phyloP scores from a whole-genome alignment of 1,140 invertebrate genomes.

The Heliothis subflexa region DNA sequence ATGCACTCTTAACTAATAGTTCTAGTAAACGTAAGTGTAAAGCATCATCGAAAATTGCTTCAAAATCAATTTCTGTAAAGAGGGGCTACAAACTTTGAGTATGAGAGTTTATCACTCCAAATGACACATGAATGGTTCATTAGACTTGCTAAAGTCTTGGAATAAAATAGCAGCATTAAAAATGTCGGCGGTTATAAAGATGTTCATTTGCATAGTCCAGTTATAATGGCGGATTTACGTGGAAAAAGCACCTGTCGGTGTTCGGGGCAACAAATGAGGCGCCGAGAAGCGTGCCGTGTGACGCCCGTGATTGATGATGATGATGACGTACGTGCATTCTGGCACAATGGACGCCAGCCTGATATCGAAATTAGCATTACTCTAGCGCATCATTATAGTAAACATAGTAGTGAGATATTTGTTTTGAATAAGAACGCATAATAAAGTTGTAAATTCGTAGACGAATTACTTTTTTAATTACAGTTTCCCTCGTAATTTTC shows the following conservation, averaged over 20 bases:
- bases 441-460: neutral
- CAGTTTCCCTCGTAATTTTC: neutral
- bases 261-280: slow-evolving; percentile 65
- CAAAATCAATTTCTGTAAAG: slow-evolving; percentile 9
- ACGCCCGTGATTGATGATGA: slow-evolving; percentile 78
- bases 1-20: slow-evolving; percentile 1
- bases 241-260: slow-evolving; percentile 58
- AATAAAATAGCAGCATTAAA: slow-evolving; percentile 10
- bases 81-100: slow-evolving; percentile 3
- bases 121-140: slow-evolving; percentile 15
- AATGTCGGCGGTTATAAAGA: slow-evolving; percentile 19
- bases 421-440: neutral
- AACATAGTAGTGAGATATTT: neutral
- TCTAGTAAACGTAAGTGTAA: slow-evolving; percentile 7
- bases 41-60: slow-evolving; percentile 17
- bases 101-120: slow-evolving; percentile 25
- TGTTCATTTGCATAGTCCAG: slow-evolving; percentile 41
- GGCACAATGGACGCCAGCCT: slow-evolving; percentile 12
- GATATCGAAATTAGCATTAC: slow-evolving; percentile 53
- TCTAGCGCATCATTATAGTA: neutral
- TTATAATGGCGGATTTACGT: slow-evolving; percentile 41
- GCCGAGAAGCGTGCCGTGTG: slow-evolving; percentile 59
- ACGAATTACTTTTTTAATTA: neutral
- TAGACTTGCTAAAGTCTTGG: neutral
- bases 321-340: slow-evolving; percentile 52